Percentiles rank a stretch among this genome's conserved stretches.
Conservation (phyloP, 2,888 invertebrate genomes). For the Tenthredo distinguenda region DNA sequence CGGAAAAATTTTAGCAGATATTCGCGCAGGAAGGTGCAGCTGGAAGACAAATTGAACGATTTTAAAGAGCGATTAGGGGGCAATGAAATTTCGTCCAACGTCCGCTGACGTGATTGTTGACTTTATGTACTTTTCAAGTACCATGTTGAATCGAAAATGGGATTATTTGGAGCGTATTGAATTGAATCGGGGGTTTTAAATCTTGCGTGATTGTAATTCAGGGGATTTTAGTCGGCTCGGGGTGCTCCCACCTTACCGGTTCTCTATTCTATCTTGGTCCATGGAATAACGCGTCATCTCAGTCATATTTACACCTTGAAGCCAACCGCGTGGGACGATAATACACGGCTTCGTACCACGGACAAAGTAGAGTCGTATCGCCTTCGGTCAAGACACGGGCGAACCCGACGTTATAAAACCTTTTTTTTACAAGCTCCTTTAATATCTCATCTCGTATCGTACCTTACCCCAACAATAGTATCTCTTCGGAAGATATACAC, state of each 20-base stretch:
- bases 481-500: conserved; percentile 35
- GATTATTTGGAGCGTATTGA: not conserved
- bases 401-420: conserved; percentile 35
- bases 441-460: conserved; percentile 47
- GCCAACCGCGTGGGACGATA: conserved; percentile 43
- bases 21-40: not conserved
- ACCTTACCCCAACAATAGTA: conserved; percentile 33
- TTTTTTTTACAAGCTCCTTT: conserved; percentile 37
- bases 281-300: conserved; percentile 37
- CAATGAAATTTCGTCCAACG: not conserved
- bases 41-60: not conserved
- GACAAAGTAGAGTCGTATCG: conserved; percentile 50
- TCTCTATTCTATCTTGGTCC: conserved; percentile 37
- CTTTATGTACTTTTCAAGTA: not conserved
- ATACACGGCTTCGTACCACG: conserved; percentile 43
- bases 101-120: not conserved
- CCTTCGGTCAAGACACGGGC: conserved; percentile 47
- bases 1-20: not conserved
- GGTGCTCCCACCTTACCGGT: conserved; percentile 24
- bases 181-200: not conserved
- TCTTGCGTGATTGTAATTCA: not conserved
- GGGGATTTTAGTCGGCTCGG: not conserved
- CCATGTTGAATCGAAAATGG: not conserved
- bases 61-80: not conserved
- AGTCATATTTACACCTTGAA: conserved; percentile 48